Conservation (phyloP, 1,140 invertebrate species). For the Asbolus verrucosus region DNA sequence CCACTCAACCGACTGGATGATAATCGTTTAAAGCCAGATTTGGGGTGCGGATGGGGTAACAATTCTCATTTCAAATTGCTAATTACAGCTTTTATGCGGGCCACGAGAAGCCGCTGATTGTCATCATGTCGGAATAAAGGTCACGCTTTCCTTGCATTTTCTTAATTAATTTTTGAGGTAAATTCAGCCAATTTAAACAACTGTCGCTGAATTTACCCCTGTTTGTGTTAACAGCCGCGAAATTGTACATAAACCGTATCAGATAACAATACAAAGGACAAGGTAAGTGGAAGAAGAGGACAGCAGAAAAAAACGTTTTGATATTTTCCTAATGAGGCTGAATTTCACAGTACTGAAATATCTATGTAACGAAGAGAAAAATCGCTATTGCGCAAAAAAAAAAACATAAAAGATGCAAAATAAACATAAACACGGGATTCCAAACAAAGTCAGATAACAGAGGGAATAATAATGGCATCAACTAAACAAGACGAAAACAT, state of each 20-base stretch:
- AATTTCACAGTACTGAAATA: no score
- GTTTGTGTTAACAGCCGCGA: not conserved
- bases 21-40: conserved; percentile 25
- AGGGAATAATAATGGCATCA: no score
- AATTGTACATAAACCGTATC: not conserved
- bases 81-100: conserved; percentile 18
- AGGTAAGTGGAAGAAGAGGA: not conserved
- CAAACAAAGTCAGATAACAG: no score
- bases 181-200: not conserved
- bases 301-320: no score
- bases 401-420: no score
- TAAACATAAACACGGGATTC: no score
- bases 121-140: conserved; percentile 14
- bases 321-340: no score
- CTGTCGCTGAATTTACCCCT: not conserved
- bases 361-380: no score
- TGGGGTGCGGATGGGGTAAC: not conserved
- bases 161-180: conserved; percentile 29
- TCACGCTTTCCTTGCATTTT: not conserved
- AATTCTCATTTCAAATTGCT: conserved; percentile 18
- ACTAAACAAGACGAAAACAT: no score
- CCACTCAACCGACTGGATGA: not conserved
- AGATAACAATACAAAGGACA: not conserved
- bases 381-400: no score
- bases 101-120: conserved; percentile 2